Conservation (phyloP, 2,888 invertebrate species). For the Cryptus armator region DNA sequence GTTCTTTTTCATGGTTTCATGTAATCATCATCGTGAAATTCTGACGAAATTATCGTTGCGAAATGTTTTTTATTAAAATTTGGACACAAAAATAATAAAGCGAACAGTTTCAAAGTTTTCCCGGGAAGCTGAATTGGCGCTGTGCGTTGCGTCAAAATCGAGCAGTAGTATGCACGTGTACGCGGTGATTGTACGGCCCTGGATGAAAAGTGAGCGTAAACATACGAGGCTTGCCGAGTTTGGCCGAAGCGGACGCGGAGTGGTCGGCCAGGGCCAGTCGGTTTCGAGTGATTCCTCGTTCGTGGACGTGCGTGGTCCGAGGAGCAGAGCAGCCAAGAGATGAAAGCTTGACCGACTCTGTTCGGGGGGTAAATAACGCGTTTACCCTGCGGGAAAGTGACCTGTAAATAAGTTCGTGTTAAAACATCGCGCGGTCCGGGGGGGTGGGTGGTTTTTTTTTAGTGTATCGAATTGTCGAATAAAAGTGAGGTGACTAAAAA, state of each 20-base stretch:
- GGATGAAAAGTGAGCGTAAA: slow-evolving; percentile 73
- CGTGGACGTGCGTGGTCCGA: slow-evolving; percentile 74
- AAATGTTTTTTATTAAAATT: too few species aligned
- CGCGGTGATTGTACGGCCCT: slow-evolving; percentile 66
- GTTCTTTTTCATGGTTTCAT: too few species aligned
- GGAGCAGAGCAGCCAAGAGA: slow-evolving; percentile 68
- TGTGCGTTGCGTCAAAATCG: neutral
- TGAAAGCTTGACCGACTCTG: slow-evolving; percentile 71
- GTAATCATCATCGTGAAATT: too few species aligned
- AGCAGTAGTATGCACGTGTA: neutral
- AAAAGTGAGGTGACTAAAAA: slow-evolving; percentile 61
- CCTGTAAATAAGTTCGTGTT: slow-evolving; percentile 47
- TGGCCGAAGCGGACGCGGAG: slow-evolving; percentile 70
- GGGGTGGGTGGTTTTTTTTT: too few species aligned
- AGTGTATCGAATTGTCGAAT: slow-evolving; percentile 1
- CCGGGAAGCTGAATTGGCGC: neutral
- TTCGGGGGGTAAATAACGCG: slow-evolving; percentile 70
- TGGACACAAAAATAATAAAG: neutral
- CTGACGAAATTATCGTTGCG: too few species aligned
- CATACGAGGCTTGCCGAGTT: slow-evolving; percentile 65
- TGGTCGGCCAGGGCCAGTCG: slow-evolving; percentile 70
- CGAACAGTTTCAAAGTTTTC: neutral
- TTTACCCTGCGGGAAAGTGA: slow-evolving; percentile 68
- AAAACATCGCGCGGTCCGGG: slow-evolving; percentile 23
- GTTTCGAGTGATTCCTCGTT: slow-evolving; percentile 74